Evolutionary conservation across 2,888 invertebrate species (phyloP), one percentile per base, ranked within the genome.

Genomic region (Stenurella melanura): DNA sequence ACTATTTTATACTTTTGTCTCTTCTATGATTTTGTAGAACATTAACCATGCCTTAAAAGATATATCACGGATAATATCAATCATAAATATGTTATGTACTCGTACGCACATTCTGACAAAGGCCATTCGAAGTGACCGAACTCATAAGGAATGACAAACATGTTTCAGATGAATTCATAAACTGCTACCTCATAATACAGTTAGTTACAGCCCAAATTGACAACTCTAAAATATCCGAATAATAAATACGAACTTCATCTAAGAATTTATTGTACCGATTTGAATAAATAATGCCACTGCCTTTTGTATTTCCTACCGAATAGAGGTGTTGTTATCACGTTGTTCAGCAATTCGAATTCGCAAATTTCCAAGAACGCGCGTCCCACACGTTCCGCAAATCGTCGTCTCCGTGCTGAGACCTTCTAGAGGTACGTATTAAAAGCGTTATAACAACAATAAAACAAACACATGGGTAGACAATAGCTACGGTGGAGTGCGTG

Each of bases 401-500:
- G 30, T 17, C 56, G 19, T 18, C 30, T 11, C 63, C 63, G 30
- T 17, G 18, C 63, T 6, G 42, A 58, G 57, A 30, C 69, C 69
- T 58, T 69, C 69, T 34, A 56, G 34, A 57, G 38, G 58, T 57
- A 58, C 34, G 69, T 19, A 69, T 69, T 58, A 60, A 70, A n/a
- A 60, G 70, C 60, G 60, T 42, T 56, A 70, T 42, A 60, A 60
- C 70, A 70, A 70, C 70, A 70, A 70, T 70, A 70, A 70, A 60
- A 70, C 70, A 70, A 70, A 69, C 69, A 69, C 58, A 18, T 42
- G 34, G 70, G 60, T 60, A 70, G 70, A 70, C 70, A 70, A 70
- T 70, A 70, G 70, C 70, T 18, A 42, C 60, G 70, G 21, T 60
- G 60, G 58, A 60, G 70, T 19, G 70, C 70, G 70, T 70, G 70